phyloP scores from a whole-genome alignment of 2,888 invertebrate species.

The Lydus trimaculatus region DNA sequence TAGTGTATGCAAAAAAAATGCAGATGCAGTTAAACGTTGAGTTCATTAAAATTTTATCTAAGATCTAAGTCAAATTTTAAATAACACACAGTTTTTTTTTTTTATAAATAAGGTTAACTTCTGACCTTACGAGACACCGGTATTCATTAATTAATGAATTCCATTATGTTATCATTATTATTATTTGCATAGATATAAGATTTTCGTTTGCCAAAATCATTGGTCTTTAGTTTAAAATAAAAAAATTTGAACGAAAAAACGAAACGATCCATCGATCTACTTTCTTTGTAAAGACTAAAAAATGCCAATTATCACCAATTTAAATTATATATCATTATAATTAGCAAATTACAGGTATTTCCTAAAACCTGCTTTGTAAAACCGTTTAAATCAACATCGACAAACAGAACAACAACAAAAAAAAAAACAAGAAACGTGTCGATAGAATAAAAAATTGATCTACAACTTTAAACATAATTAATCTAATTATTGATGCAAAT shows the following conservation, averaged over 20 bases:
- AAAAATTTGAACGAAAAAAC: background rate
- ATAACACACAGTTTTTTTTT: background rate
- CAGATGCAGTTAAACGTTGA: background rate
- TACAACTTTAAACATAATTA: background rate
- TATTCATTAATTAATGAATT: background rate
- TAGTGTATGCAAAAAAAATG: background rate
- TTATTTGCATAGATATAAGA: background rate
- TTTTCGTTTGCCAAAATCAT: background rate
- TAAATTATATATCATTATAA: background rate
- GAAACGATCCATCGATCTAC: background rate
- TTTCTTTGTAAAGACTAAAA: background rate
- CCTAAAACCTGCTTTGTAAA: background rate
- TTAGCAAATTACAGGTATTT: background rate
- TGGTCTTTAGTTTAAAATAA: background rate
- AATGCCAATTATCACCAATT: background rate
- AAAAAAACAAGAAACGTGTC: background rate
- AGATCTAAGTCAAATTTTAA: background rate
- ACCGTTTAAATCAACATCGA: too few relatives aligned
- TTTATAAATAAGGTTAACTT: background rate
- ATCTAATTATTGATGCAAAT: conserved; percentile 17
- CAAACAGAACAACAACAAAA: background rate
- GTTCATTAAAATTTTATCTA: background rate
- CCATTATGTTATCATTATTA: background rate
- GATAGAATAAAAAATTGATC: background rate
- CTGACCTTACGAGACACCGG: conserved; percentile 1